phyloP scores from a whole-genome alignment of 2,113 vertebrate species.

The Thamnophis sirtalis region DNA sequence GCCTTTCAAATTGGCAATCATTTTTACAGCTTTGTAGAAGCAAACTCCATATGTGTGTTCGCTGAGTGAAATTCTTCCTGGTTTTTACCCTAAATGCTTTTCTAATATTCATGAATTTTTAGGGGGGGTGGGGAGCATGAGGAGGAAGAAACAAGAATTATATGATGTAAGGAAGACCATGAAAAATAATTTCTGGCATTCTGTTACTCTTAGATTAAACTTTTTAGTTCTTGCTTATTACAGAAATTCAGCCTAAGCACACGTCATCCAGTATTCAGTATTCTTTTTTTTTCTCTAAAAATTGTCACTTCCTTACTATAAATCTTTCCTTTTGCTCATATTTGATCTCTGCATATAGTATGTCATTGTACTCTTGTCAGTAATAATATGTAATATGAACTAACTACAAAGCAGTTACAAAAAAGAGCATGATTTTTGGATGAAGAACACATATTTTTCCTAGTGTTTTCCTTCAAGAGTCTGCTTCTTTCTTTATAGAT shows the following conservation, averaged over 20 bases:
- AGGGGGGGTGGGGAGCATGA: neutral
- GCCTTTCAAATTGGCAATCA: neutral
- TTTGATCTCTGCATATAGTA: neutral
- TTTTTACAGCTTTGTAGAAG: neutral
- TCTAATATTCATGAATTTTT: neutral
- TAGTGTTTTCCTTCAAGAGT: neutral
- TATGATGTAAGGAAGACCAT: neutral
- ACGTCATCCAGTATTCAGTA: neutral
- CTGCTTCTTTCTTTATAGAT: neutral
- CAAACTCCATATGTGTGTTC: neutral
- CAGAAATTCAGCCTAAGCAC: neutral
- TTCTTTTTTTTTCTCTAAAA: neutral
- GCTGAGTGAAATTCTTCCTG: neutral
- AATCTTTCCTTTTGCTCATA: neutral
- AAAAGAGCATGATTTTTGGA: neutral
- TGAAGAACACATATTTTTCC: neutral
- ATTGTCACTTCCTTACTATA: neutral
- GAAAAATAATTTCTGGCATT: neutral
- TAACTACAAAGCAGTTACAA: neutral
- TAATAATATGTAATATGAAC: neutral
- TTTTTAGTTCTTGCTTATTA: neutral
- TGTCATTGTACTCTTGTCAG: neutral
- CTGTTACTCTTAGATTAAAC: neutral
- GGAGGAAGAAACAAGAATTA: neutral
- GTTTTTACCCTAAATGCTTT: neutral